phyloP scores from a whole-genome alignment of 2,113 vertebrate genomes.

The Furnarius figulus region DNA sequence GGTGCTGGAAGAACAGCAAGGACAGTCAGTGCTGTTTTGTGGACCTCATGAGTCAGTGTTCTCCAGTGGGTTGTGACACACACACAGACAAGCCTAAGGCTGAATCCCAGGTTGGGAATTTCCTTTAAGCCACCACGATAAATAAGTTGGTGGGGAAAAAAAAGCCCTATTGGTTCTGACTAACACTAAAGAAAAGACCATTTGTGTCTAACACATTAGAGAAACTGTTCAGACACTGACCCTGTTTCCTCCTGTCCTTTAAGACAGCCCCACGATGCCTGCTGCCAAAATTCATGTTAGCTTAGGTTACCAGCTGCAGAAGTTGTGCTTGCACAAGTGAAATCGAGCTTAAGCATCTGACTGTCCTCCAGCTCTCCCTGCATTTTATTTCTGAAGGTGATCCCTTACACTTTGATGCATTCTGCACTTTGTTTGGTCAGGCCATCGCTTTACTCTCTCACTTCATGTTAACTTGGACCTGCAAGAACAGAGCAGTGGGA shows the following conservation, averaged over 20 bases:
- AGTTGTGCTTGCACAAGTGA: not conserved
- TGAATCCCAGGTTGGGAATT: not conserved
- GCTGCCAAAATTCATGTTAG: conserved; percentile 14
- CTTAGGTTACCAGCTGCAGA: conserved; percentile 9
- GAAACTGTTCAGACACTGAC: conserved; percentile 24
- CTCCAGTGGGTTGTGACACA: not conserved
- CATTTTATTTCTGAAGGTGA: not conserved
- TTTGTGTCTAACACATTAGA: conserved; percentile 32
- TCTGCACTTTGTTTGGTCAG: not conserved
- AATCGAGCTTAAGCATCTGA: not conserved
- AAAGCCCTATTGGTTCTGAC: not conserved
- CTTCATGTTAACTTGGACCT: not conserved
- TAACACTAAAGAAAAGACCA: conserved; percentile 40
- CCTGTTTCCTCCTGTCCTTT: conserved; percentile 19
- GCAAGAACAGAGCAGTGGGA: not conserved
- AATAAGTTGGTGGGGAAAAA: not conserved
- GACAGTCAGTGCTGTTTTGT: not conserved
- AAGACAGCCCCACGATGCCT: not conserved
- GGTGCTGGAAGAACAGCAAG: not conserved
- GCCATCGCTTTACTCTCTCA: not conserved
- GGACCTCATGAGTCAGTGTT: conserved; percentile 14
- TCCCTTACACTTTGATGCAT: not conserved
- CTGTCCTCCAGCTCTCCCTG: not conserved
- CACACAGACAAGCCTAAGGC: not conserved
- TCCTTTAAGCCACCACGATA: not conserved